Conservation (phyloP, 2,888 invertebrate genomes). For the Eurytoma adleriae region DNA sequence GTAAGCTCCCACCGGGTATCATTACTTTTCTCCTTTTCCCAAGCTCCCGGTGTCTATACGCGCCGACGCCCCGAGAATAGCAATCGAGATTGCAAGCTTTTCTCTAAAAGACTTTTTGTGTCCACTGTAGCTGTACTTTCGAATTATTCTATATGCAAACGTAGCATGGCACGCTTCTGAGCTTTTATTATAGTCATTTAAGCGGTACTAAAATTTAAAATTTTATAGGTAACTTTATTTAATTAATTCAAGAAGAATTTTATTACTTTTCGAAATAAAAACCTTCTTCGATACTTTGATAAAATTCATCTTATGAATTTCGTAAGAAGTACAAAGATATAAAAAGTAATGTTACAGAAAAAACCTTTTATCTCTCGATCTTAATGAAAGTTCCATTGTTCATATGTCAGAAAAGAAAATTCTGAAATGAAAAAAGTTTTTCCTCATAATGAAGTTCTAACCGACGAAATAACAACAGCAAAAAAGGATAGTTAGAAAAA, state of each 20-base stretch:
- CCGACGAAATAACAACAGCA: not conserved
- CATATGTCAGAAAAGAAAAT: not conserved
- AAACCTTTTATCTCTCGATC: slow-evolving; percentile 3
- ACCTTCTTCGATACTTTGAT: too few species aligned
- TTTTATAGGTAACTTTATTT: too few species aligned
- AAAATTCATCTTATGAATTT: too few species aligned
- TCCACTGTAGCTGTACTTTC: not conserved
- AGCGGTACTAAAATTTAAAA: too few species aligned
- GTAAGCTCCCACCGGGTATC: not conserved
- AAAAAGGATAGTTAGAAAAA: not conserved
- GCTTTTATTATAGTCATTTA: too few species aligned
- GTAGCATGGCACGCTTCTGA: too few species aligned
- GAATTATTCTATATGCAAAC: too few species aligned
- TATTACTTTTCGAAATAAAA: too few species aligned
- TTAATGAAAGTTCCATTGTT: slow-evolving; percentile 2
- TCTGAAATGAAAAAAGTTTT: not conserved
- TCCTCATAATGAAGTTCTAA: not conserved
- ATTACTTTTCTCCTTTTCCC: not conserved
- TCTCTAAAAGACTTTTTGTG: not conserved
- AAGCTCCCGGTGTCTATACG: not conserved
- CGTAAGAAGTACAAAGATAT: not conserved
- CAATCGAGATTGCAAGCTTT: slow-evolving; percentile 10
- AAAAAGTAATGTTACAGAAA: not conserved
- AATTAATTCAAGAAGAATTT: too few species aligned
- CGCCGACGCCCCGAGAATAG: slow-evolving; percentile 11